Percentiles rank a stretch among this genome's conserved stretches.
Evolutionary conservation across 1,140 invertebrate genomes (phyloP).

Genomic region (Mycetomoellerius zeteki): DNA sequence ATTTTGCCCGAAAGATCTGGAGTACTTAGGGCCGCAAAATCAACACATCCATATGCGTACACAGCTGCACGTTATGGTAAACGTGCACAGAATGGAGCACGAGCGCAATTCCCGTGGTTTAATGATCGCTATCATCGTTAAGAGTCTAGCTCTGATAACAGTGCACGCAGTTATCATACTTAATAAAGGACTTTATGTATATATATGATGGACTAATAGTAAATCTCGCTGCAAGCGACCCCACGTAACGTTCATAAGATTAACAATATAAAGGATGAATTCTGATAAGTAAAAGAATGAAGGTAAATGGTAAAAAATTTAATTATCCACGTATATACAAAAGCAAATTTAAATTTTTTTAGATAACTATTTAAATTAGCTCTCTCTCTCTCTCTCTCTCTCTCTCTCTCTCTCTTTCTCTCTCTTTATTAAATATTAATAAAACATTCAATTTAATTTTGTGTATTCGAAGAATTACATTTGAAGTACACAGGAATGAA

Average conservation of each 20-base stretch:
- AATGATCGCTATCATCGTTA: conserved; percentile 31
- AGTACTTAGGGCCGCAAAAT: neutral
- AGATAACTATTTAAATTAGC: too few relatives aligned
- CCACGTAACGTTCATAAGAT: neutral
- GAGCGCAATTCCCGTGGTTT: neutral
- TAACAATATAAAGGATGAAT: neutral
- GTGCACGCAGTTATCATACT: neutral
- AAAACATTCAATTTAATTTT: too few relatives aligned
- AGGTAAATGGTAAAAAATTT: neutral
- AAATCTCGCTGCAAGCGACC: neutral
- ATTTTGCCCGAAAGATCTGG: neutral
- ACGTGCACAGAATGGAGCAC: neutral
- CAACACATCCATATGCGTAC: conserved; percentile 20
- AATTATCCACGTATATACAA: neutral
- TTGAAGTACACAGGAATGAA: too few relatives aligned
- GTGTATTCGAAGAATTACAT: too few relatives aligned
- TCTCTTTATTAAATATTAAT: too few relatives aligned
- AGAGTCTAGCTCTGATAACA: neutral
- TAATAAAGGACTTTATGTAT: conserved; percentile 8
- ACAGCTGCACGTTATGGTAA: neutral
- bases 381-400: too few relatives aligned
- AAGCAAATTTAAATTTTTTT: neutral
- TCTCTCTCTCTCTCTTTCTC: too few relatives aligned
- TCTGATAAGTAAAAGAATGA: neutral
- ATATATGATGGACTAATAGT: neutral